Evolutionary conservation across 2,113 vertebrate genomes (phyloP).

Genomic region (Tinamus guttatus): DNA sequence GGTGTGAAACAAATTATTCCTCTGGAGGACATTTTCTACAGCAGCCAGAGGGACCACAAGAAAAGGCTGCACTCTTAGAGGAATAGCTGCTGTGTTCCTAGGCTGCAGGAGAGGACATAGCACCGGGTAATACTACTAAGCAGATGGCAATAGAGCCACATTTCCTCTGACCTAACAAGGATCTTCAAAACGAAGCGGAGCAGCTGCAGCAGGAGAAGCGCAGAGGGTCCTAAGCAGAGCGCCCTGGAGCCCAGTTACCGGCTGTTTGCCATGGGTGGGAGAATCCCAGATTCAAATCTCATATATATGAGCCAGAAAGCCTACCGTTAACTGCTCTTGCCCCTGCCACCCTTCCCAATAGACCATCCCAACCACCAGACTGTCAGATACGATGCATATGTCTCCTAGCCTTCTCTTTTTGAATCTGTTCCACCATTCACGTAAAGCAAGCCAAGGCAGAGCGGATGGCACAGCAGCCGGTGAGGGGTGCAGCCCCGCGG

Average conservation of each 20-base stretch:
- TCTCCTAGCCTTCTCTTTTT: not conserved
- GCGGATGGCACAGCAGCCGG: not conserved
- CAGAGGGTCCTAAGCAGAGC: not conserved
- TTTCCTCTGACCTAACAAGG: not conserved
- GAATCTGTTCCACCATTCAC: not conserved
- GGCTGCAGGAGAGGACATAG: not conserved
- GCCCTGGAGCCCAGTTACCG: rapidly evolving
- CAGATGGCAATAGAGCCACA: not conserved
- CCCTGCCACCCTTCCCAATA: not conserved
- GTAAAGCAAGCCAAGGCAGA: not conserved
- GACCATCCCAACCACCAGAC: not conserved
- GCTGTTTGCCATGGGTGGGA: rapidly evolving
- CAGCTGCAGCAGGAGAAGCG: not conserved
- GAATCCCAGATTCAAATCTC: not conserved
- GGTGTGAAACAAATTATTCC: slow-evolving; percentile 39
- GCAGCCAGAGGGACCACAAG: not conserved
- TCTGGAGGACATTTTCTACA: not conserved
- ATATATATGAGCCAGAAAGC: not conserved
- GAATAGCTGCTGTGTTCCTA: rapidly evolving
- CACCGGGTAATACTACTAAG: not conserved
- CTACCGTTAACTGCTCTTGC: not conserved
- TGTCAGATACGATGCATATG: rapidly evolving
- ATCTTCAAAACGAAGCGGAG: not conserved
- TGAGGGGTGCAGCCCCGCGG: not conserved
- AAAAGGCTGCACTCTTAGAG: not conserved